Conservation (phyloP, 2,797 vertebrate species). For the Enteromius thamalakanensis region DNA sequence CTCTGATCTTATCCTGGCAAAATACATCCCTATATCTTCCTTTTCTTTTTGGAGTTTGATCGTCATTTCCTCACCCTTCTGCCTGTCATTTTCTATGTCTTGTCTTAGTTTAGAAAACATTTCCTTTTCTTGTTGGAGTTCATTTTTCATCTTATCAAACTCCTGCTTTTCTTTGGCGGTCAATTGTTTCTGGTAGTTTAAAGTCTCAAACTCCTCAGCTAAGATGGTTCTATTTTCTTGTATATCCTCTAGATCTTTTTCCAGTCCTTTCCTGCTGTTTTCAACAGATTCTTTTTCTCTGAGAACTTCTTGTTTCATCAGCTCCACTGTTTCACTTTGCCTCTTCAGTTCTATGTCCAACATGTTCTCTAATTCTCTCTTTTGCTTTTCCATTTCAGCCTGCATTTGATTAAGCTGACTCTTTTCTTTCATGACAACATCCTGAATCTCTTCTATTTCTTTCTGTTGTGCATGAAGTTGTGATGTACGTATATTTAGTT, state of each 20-base stretch:
- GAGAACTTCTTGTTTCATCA: slow-evolving; percentile 36
- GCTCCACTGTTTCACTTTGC: slow-evolving; percentile 37
- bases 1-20: slow-evolving; percentile 17
- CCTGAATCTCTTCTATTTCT: slow-evolving; percentile 23
- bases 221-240: slow-evolving; percentile 22
- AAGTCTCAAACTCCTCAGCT: not conserved
- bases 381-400: slow-evolving; percentile 21
- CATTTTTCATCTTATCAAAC: slow-evolving; percentile 6
- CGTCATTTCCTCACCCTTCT: not conserved
- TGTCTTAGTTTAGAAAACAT: slow-evolving; percentile 21
- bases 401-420: slow-evolving; percentile 16
- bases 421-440: not conserved
- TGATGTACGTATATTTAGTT: not conserved
- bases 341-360: slow-evolving; percentile 7
- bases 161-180: slow-evolving; percentile 10
- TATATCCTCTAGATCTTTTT: slow-evolving; percentile 8
- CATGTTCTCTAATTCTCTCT: not conserved
- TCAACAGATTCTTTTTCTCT: slow-evolving; percentile 25
- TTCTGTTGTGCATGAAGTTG: slow-evolving; percentile 4
- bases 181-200: slow-evolving; percentile 24
- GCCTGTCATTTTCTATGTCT: slow-evolving; percentile 19
- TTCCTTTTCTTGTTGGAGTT: slow-evolving; percentile 23
- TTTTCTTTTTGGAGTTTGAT: slow-evolving; percentile 33
- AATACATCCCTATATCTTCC: not conserved
- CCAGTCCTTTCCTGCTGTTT: slow-evolving; percentile 19